Evolutionary conservation across 2,888 invertebrate species (phyloP).

Genomic region (Anarsia innoxiella): DNA sequence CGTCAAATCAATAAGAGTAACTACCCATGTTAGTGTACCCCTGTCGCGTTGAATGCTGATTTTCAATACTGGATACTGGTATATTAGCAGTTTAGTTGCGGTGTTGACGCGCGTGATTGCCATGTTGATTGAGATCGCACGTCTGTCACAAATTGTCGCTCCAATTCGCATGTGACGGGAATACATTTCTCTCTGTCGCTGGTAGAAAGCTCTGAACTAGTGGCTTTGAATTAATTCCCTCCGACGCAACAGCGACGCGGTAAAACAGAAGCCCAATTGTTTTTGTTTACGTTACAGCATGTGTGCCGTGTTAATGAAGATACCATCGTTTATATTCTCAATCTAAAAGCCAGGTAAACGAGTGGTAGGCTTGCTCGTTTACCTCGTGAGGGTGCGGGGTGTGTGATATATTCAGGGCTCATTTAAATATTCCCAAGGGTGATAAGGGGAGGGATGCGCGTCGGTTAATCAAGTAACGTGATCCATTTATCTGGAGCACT

Average conservation of each 20-base stretch:
- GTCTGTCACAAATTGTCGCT: slow-evolving; percentile 64
- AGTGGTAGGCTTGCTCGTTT: slow-evolving; percentile 47
- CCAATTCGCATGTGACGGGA: slow-evolving; percentile 59
- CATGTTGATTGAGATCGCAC: slow-evolving; percentile 61
- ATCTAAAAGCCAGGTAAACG: slow-evolving; percentile 61
- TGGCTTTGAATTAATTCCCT: slow-evolving; percentile 11
- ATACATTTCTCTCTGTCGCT: slow-evolving; percentile 28
- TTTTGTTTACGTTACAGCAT: slow-evolving; percentile 27
- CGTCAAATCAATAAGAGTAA: slow-evolving; percentile 47
- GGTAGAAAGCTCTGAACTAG: slow-evolving; percentile 13
- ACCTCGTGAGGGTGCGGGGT: slow-evolving; percentile 49
- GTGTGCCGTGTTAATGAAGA: slow-evolving; percentile 51
- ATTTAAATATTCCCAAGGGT: slow-evolving; percentile 73
- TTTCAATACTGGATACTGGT: slow-evolving; percentile 55
- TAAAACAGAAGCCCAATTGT: slow-evolving; percentile 15
- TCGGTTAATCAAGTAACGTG: slow-evolving; percentile 75
- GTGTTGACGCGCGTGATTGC: slow-evolving; percentile 60
- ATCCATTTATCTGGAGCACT: slow-evolving; percentile 73
- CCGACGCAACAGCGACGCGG: slow-evolving; percentile 14
- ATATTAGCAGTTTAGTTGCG: slow-evolving; percentile 58
- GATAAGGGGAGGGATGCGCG: slow-evolving; percentile 69
- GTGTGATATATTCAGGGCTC: slow-evolving; percentile 70
- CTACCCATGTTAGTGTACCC: slow-evolving; percentile 33
- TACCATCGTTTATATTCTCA: slow-evolving; percentile 54
- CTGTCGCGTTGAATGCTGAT: slow-evolving; percentile 52